These are phyloP conservation scores for Sarotherodon lohbergeri DNA, from an alignment of 2,113 vertebrate genomes.

Conservation along the genomic window DNA sequence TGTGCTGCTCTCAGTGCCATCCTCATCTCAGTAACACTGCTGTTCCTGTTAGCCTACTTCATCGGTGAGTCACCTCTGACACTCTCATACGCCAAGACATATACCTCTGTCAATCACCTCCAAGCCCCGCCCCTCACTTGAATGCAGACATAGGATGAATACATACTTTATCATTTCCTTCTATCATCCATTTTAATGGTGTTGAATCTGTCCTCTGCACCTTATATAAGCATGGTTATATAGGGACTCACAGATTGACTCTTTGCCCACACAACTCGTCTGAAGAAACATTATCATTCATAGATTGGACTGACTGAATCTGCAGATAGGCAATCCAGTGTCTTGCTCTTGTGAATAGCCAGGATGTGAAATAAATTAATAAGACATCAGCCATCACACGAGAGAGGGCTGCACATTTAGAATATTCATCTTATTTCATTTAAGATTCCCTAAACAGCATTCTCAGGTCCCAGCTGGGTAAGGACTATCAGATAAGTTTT, in stretches of 20 bases:
- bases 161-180: slow-evolving; percentile 7
- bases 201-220: slow-evolving; percentile 1
- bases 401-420: slow-evolving; percentile 2
- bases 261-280: slow-evolving; percentile 5
- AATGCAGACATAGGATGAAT: not conserved
- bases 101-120: not conserved
- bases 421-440: slow-evolving; percentile 34
- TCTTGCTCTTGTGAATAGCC: slow-evolving; percentile 37
- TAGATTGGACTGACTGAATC: slow-evolving; percentile 40
- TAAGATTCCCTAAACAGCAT: slow-evolving; percentile 11
- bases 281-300: slow-evolving; percentile 59
- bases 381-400: slow-evolving; percentile 40
- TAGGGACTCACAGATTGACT: slow-evolving; percentile 40
- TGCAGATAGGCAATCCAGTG: slow-evolving; percentile 16
- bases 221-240: slow-evolving; percentile 10
- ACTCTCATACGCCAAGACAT: not conserved
- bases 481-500: slow-evolving; percentile 13
- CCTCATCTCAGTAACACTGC: slow-evolving; percentile 87
- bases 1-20: slow-evolving; percentile 95
- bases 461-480: slow-evolving; percentile 24
- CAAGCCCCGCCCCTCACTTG: not conserved
- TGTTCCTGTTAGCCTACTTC: slow-evolving; percentile 95
- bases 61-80: slow-evolving; percentile 82
- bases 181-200: slow-evolving; percentile 15
- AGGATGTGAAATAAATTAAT: slow-evolving; percentile 51